Base-by-base conservation (phyloP, 2,888 invertebrate species). In the Drosophila borborema region DNA sequence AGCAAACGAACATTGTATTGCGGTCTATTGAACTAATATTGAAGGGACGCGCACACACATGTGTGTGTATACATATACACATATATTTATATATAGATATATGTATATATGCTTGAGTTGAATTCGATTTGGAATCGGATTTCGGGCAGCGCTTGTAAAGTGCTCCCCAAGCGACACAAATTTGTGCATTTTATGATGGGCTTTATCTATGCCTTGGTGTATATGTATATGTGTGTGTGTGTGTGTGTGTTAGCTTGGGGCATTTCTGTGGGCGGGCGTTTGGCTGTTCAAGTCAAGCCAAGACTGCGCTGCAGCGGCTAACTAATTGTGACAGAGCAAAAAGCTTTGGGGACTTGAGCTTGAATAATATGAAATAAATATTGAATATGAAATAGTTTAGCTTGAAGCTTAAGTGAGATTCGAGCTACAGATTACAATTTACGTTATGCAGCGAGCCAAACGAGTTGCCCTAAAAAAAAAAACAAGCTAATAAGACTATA, bases 21-120 rank as follows among this genome's bases (percentile, higher is more conserved):
- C 68, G 49, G 85, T 78, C 79, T 81, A 84, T 86, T 83, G 81
- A 86, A 87, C 85, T 74, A 75, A 89, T 84, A 87, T 86, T 65
- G 74, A 38, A 38, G 43, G 69, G 68, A 64, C 63, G 70, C 53
- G 41, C 18, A 20, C 53, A 46, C 18, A 20, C n/a, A 28, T 34
- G n/a, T 31, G 28, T 36, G 1, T 14, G 0, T 36, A 16, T 8
- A 20, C 38, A 23, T 38, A 16, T 10, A 54, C 4, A 23, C 23
- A 23, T 16, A 38, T 28, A 28, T n/a, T 28, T 16, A 5, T 8
- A 48, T 10, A n/a, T n/a, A 31, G 4, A 38, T 5, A 10, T 6
- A 23, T 23, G 8, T 38, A 54, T 54, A 23, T 20, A 20, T 53
- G 72, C 62, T 80, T 63, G 54, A 67, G 69, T 36, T 48, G 46